Percentiles rank a stretch among this genome's conserved stretches.
Conservation (phyloP, 2,888 invertebrate genomes). For the Agrotis exclamationis region DNA sequence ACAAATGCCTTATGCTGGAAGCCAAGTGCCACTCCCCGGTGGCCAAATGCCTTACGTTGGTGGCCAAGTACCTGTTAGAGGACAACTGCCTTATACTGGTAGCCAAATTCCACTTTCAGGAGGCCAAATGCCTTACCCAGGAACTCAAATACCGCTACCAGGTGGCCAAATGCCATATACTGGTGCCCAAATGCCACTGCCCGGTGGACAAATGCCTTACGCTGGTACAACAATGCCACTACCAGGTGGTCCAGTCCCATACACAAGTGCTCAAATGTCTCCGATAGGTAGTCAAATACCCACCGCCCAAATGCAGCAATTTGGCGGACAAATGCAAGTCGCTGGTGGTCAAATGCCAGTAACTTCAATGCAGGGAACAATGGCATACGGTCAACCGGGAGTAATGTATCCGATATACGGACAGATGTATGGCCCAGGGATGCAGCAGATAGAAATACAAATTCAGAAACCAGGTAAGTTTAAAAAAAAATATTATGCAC, state of each 20-base stretch:
- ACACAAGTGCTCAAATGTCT: constrained; percentile 23
- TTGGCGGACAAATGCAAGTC: constrained; percentile 29
- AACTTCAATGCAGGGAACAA: constrained; percentile 35
- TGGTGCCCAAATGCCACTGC: constrained; percentile 2
- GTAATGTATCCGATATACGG: constrained; percentile 49
- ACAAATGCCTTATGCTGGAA: constrained; percentile 20
- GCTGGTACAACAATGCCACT: constrained; percentile 3
- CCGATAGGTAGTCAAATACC: constrained; percentile 14
- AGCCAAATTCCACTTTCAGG: neutral
- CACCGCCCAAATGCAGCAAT: constrained; percentile 9
- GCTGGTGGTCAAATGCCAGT: constrained; percentile 30
- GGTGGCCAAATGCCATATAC: neutral
- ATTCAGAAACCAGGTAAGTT: constrained; percentile 51
- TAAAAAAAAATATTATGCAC: neutral
- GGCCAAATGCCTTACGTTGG: constrained; percentile 18
- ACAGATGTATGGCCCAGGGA: constrained; percentile 49
- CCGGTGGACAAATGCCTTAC: constrained; percentile 2
- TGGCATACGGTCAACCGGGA: constrained; percentile 38
- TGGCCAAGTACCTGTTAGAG: constrained; percentile 3
- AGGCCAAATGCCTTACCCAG: neutral
- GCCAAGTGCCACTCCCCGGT: constrained; percentile 9
- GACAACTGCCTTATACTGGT: constrained; percentile 15
- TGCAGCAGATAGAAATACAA: constrained; percentile 62
- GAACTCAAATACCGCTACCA: neutral
- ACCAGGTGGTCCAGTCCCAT: constrained; percentile 16